Evolutionary conservation across 2,888 invertebrate genomes (phyloP).

Genomic region (Conus canariensis): DNA sequence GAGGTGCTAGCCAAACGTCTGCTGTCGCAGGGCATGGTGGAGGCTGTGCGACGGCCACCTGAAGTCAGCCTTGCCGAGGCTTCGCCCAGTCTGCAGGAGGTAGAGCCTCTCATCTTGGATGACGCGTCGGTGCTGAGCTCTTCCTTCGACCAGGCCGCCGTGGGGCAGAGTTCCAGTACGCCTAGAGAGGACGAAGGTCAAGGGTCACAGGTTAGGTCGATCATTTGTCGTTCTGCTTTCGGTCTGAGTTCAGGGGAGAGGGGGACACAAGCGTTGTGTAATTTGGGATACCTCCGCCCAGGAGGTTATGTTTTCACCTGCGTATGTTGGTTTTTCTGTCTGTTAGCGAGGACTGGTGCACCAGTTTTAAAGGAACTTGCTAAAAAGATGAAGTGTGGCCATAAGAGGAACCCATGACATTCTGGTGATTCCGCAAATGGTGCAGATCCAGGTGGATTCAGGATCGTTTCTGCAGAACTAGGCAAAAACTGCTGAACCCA

Average conservation of each 20-base stretch:
- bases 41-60: background rate
- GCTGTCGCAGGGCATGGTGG: slow-evolving; percentile 38
- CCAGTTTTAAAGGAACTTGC: no score
- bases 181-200: slow-evolving; percentile 17
- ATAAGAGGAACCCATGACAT: no score
- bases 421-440: no score
- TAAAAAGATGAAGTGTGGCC: no score
- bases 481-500: no score
- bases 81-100: background rate
- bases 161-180: slow-evolving; percentile 14
- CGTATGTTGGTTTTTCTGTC: no score
- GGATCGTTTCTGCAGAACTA: no score
- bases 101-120: background rate
- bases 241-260: no score
- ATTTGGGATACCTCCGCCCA: background rate
- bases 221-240: background rate
- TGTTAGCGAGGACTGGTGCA: no score
- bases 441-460: no score
- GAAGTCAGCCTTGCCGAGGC: background rate
- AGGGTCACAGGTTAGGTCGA: slow-evolving; percentile 13
- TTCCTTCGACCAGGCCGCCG: background rate
- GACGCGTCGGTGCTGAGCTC: background rate
- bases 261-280: background rate
- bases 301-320: no score
- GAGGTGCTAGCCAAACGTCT: background rate